Percentiles rank a stretch among this genome's conserved stretches.
Evolutionary conservation across 2,113 vertebrate genomes (phyloP).

Genomic region (Podarcis muralis): DNA sequence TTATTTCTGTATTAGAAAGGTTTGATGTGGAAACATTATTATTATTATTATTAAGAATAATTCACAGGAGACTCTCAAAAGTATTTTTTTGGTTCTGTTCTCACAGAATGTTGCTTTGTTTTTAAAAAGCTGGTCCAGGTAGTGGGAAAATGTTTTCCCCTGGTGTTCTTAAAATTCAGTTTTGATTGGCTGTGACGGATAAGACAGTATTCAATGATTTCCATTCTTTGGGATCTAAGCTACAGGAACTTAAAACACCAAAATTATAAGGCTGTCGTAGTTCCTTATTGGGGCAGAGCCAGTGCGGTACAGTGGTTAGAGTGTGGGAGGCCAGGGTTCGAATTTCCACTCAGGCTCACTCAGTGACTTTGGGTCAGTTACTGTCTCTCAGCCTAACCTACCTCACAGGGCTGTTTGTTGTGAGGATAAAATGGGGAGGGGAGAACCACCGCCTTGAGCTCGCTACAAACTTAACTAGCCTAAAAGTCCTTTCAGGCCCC

Average conservation of each 20-base stretch:
- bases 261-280: not conserved
- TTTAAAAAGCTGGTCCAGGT: not conserved
- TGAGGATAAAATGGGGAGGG: too few species aligned
- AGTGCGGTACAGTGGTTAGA: too few species aligned
- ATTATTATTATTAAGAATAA: not conserved
- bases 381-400: too few species aligned
- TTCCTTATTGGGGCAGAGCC: not conserved
- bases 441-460: too few species aligned
- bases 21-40: not conserved
- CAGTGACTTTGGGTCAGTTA: too few species aligned
- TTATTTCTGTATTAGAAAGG: constrained; percentile 7
- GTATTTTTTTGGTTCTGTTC: not conserved
- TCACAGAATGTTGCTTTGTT: not conserved
- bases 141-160: not conserved
- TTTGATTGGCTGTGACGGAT: not conserved
- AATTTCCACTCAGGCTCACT: too few species aligned
- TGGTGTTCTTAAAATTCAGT: not conserved
- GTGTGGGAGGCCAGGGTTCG: not conserved
- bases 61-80: constrained; percentile 1
- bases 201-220: not conserved
- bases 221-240: not conserved
- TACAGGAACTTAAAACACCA: not conserved
- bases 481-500: not conserved
- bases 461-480: not conserved
- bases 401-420: too few species aligned